Evolutionary conservation across 1,140 invertebrate genomes (phyloP), one percentile per base, ranked within the genome.

Genomic region (Brachionus angularis): DNA sequence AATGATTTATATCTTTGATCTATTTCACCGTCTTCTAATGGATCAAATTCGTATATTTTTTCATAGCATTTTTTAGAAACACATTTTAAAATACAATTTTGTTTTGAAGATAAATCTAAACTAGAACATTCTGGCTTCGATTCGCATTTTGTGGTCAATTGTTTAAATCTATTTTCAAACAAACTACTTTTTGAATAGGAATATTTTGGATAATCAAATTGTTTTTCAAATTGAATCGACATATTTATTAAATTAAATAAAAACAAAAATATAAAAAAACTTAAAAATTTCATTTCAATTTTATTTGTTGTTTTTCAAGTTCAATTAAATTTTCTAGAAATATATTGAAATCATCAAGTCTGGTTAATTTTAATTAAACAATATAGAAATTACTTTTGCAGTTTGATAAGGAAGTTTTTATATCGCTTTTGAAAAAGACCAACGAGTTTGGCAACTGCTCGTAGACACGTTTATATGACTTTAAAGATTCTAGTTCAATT

Each of bases 81-180:
- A 50, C 62, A 67, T 47, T 67, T 67, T 4, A 67, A 23, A 5
- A 67, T 27, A 50, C 62, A 67, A 50, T 67, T 67, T 46, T 58
- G 14, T 39, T 12, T 58, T 23, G 5, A 7, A 14, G 53, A 16
- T 39, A 21, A 21, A 25, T 58, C 53, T 39, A 39, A 58, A 58
- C 18, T 39, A 12, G 53, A 39, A 39, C 53, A 58, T 5, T 58
- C n/a, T 0, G 1, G 8, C 8, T 16, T 36, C 5, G 33, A 21
- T 36, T 58, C 53, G 39, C 53, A 58, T 16, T 33, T 39, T 39
- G 36, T 39, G 2, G 14, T 18, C 27, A 58, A 58, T 39, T 39
- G 36, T 39, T 58, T 58, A 21, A 58, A 18, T 2, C 33, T 16
- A 58, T 58, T 34, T 39, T 58, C 53, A 39, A 58, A 58, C 39